These are phyloP conservation scores for Chamaetylas fuelleborni DNA, from an alignment of 2,113 vertebrate genomes.

Conservation along the genomic window DNA sequence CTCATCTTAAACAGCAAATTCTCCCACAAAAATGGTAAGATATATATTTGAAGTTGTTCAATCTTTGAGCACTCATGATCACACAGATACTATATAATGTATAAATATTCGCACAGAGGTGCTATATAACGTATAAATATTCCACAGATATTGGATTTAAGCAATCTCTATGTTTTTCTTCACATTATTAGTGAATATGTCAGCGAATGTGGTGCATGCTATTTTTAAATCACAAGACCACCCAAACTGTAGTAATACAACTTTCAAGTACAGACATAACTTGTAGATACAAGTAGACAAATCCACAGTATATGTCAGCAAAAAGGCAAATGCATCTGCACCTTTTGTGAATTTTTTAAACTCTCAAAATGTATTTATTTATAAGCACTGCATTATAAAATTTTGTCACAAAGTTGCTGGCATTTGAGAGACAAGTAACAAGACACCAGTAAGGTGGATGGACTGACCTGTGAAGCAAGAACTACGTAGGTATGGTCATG, in stretches of 20 bases:
- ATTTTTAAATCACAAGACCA: not conserved
- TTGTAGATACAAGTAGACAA: not conserved
- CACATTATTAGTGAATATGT: not conserved
- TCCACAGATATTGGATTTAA: not conserved
- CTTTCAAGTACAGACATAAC: not conserved
- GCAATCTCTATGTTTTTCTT: not conserved
- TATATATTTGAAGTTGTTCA: not conserved
- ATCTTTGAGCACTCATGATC: not conserved
- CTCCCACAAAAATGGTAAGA: not conserved
- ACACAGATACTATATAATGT: not conserved
- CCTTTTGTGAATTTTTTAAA: not conserved
- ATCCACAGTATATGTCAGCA: not conserved
- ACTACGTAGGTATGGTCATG: not conserved
- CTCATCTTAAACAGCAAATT: not conserved
- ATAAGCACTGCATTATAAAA: not conserved
- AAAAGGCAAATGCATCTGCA: not conserved
- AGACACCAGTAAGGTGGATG: not conserved
- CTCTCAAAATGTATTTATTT: not conserved
- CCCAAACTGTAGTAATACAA: not conserved
- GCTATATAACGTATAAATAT: not conserved
- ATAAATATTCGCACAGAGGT: not conserved
- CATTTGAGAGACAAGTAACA: not conserved
- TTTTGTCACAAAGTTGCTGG: not conserved
- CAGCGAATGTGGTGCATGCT: not conserved
- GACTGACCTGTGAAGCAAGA: not conserved